These are phyloP conservation scores for Pseudochaenichthys georgianus DNA, from an alignment of 2,797 vertebrate genomes.

Conservation along the genomic window DNA sequence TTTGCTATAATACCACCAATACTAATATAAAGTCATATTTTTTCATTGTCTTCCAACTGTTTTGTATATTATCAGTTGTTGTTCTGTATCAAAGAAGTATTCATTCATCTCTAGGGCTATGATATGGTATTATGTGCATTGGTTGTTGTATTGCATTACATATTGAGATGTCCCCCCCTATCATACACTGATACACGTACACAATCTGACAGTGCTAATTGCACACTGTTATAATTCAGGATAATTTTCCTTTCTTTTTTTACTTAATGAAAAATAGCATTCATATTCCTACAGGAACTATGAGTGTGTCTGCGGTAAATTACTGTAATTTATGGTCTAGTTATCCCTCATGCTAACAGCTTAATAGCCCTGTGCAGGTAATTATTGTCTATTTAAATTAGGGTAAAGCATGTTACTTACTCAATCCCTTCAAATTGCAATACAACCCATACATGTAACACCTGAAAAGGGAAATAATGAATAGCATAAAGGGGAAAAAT, in stretches of 20 bases:
- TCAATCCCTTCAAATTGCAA: slow-evolving; percentile 21
- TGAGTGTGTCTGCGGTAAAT: slow-evolving; percentile 57
- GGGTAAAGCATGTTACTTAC: slow-evolving; percentile 50
- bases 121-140: neutral
- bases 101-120: neutral
- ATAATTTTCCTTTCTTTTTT: slow-evolving; percentile 22
- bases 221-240: slow-evolving; percentile 2
- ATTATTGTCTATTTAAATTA: slow-evolving; percentile 60
- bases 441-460: neutral
- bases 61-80: neutral
- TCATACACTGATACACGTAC: neutral
- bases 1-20: neutral
- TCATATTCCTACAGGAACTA: slow-evolving; percentile 63
- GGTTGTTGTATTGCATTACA: slow-evolving; percentile 4
- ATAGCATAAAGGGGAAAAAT: neutral
- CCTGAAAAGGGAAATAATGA: neutral
- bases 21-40: too few relatives aligned
- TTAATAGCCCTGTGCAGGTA: slow-evolving; percentile 48
- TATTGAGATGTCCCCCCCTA: neutral
- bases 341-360: slow-evolving; percentile 50
- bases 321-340: slow-evolving; percentile 63
- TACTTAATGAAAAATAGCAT: slow-evolving; percentile 54
- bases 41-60: neutral
- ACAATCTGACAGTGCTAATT: slow-evolving; percentile 16
- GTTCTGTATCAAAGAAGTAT: neutral